phyloP scores from a whole-genome alignment of 2,113 vertebrate genomes.

The Chamaetylas fuelleborni region DNA sequence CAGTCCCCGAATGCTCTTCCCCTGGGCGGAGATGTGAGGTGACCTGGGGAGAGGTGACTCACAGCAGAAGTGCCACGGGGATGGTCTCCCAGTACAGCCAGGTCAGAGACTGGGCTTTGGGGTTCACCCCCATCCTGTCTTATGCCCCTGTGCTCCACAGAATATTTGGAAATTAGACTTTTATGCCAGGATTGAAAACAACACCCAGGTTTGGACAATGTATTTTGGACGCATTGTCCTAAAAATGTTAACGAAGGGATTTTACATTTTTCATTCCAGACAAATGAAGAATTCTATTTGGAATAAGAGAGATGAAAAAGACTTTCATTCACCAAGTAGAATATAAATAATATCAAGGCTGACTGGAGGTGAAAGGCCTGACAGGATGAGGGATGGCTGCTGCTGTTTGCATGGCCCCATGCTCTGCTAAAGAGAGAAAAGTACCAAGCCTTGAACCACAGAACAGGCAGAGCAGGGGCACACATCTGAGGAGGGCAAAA shows the following conservation, averaged over 20 bases:
- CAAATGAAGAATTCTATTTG: not conserved
- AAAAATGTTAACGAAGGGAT: not conserved
- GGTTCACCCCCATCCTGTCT: not conserved
- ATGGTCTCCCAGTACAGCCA: not conserved
- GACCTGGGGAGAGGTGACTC: not conserved
- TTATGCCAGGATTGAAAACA: not conserved
- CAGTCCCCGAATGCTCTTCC: not conserved
- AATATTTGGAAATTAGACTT: not conserved
- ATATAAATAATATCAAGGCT: not conserved
- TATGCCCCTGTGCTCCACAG: not conserved
- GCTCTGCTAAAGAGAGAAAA: not conserved
- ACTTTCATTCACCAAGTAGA: not conserved
- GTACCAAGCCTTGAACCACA: not conserved
- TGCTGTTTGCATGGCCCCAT: not conserved
- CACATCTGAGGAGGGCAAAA: not conserved
- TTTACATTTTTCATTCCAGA: not conserved
- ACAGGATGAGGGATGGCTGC: not conserved
- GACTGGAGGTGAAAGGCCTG: not conserved
- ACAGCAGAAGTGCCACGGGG: rapidly evolving
- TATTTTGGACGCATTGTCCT: not conserved
- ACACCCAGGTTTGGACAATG: not conserved
- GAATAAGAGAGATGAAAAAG: not conserved
- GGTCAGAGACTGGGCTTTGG: not conserved
- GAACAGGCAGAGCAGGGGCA: not conserved
- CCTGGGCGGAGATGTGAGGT: not conserved